Percentiles rank a stretch among this genome's conserved stretches.
phyloP scores from a whole-genome alignment of 2,113 vertebrate genomes.

The Tiliqua scincoides region DNA sequence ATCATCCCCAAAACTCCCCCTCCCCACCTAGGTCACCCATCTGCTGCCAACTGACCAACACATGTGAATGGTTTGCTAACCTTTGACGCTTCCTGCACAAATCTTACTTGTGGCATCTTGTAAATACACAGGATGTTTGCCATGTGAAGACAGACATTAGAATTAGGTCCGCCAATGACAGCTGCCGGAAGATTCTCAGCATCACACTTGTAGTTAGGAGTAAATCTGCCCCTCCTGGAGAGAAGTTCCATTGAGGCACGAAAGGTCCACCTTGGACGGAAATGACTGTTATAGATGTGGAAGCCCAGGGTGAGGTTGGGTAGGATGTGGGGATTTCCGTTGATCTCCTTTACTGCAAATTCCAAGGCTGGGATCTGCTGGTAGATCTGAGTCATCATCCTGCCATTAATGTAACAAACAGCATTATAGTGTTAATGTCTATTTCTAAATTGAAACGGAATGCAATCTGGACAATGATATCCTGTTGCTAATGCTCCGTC shows the following conservation, averaged over 20 bases:
- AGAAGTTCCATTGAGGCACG: conserved; percentile 7
- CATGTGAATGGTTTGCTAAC: too few species aligned
- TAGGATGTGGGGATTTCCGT: neutral
- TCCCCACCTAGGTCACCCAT: too few species aligned
- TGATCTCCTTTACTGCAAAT: conserved; percentile 4
- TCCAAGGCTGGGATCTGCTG: conserved; percentile 3
- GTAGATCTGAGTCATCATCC: conserved; percentile 7
- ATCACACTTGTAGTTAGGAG: conserved; percentile 13
- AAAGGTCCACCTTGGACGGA: neutral
- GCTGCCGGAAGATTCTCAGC: neutral
- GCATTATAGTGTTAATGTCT: too few species aligned
- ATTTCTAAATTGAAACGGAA: neutral
- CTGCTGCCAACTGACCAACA: too few species aligned
- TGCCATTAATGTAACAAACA: neutral
- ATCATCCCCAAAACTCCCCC: too few species aligned
- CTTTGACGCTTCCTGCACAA: too few species aligned
- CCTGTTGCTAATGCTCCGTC: too few species aligned
- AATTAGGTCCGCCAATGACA: conserved; percentile 8
- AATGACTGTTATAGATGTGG: neutral
- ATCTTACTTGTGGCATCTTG: too few species aligned
- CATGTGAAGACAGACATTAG: neutral
- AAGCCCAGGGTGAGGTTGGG: neutral
- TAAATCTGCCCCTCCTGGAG: neutral
- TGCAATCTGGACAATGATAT: neutral
- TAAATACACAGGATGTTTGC: neutral